Percentiles rank a stretch among this genome's conserved stretches.
Conservation (phyloP, 2,888 invertebrate genomes). For the Phasia obesa region DNA sequence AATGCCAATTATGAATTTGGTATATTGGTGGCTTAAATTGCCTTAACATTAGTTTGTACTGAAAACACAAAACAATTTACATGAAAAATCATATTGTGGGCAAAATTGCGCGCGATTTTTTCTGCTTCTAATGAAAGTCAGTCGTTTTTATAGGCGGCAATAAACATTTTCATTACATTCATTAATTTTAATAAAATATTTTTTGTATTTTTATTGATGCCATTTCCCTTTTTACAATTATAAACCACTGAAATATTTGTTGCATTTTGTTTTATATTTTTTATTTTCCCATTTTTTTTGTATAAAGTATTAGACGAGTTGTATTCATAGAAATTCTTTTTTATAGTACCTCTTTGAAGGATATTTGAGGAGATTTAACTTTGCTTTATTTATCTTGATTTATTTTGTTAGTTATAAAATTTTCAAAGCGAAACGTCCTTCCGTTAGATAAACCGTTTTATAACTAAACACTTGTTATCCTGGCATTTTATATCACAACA, state of each 20-base stretch:
- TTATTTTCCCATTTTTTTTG: neutral
- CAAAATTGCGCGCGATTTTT: constrained; percentile 45
- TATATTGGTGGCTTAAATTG: constrained; percentile 17
- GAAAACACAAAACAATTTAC: neutral
- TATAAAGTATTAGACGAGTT: neutral
- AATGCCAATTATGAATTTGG: constrained; percentile 35
- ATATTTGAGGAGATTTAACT: neutral
- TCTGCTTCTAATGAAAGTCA: neutral
- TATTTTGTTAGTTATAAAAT: neutral
- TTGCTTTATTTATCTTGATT: neutral
- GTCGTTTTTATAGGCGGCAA: constrained; percentile 9
- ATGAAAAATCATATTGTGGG: constrained; percentile 12
- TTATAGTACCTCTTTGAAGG: neutral
- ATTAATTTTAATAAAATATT: constrained; percentile 29
- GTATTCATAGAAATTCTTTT: neutral
- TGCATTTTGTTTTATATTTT: constrained; percentile 11
- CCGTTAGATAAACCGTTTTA: constrained; percentile 60
- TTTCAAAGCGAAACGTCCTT: constrained; percentile 59
- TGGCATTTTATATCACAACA: constrained; percentile 44
- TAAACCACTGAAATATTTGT: constrained; percentile 18
- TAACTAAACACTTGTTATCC: constrained; percentile 70
- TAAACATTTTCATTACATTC: constrained; percentile 51
- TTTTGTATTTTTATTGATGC: constrained; percentile 24
- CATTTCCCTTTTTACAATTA: constrained; percentile 40
- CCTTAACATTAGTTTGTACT: constrained; percentile 22